Evolutionary conservation across 2,888 invertebrate genomes (phyloP).

Genomic region (Rhaphigaster nebulosa): DNA sequence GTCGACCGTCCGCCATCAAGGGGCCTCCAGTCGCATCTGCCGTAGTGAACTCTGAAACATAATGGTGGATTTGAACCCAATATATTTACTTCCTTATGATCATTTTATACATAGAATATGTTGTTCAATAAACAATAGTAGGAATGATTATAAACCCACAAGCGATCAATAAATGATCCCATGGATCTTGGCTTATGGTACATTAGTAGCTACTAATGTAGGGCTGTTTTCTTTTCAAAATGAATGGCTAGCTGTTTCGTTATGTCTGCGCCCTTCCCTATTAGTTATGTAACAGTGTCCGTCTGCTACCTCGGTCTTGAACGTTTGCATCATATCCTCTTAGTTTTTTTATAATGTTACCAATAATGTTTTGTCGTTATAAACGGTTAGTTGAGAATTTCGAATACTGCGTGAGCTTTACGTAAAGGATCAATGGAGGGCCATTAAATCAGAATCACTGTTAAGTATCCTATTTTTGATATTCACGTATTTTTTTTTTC

Average conservation of each 20-base stretch:
- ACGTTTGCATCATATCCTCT: neutral
- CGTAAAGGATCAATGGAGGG: neutral
- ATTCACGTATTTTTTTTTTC: too few species aligned
- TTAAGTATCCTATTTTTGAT: neutral
- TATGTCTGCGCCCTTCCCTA: neutral
- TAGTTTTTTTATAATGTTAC: neutral
- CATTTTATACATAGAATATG: neutral
- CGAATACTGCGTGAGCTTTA: neutral
- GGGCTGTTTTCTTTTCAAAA: neutral
- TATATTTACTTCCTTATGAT: neutral
- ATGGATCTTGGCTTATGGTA: neutral
- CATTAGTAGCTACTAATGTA: neutral
- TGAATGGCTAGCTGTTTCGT: neutral
- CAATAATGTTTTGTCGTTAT: neutral
- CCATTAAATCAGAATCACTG: neutral
- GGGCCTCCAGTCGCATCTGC: conserved; percentile 51
- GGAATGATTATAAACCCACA: neutral
- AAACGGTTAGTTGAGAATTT: neutral
- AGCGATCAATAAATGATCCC: neutral
- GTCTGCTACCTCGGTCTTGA: neutral
- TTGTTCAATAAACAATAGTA: neutral
- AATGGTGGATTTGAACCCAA: neutral
- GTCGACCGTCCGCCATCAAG: conserved; percentile 33
- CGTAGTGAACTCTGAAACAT: conserved; percentile 18
- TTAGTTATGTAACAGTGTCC: neutral